phyloP scores from a whole-genome alignment of 2,888 invertebrate genomes.

The Coenonympha glycerion region DNA sequence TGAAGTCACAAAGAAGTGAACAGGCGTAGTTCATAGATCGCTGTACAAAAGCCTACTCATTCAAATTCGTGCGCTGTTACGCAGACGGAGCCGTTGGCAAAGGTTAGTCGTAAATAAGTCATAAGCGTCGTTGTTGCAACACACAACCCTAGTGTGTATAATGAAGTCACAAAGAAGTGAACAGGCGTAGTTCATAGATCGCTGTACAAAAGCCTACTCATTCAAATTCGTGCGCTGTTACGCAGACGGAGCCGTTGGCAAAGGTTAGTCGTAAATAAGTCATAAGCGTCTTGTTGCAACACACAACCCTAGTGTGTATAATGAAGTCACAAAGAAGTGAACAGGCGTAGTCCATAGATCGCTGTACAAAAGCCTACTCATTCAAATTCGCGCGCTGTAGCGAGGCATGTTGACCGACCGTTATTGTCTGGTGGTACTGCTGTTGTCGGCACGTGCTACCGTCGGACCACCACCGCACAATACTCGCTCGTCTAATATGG shows the following conservation, averaged over 20 bases:
- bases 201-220: constrained; percentile 6
- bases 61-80: too few species aligned
- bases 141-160: constrained; percentile 18
- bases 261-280: too few species aligned
- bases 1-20: constrained; percentile 8
- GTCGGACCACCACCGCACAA: not conserved
- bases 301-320: constrained; percentile 18
- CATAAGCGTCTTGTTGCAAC: not conserved
- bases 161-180: too few species aligned
- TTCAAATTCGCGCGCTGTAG: constrained; percentile 17
- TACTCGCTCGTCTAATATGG: not conserved
- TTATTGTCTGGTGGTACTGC: constrained; percentile 23
- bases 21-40: not conserved
- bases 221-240: too few species aligned
- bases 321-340: too few species aligned
- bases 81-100: too few species aligned
- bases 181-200: not conserved
- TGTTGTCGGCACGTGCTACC: constrained; percentile 17
- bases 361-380: constrained; percentile 6
- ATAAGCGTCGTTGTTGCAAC: not conserved
- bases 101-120: not conserved
- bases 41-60: constrained; percentile 6
- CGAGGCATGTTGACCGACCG: constrained; percentile 20
- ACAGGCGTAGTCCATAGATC: not conserved
- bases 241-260: too few species aligned